Percentiles rank a stretch among this genome's conserved stretches.
Evolutionary conservation across 2,113 vertebrate species (phyloP).

Genomic region (Oryctolagus cuniculus): DNA sequence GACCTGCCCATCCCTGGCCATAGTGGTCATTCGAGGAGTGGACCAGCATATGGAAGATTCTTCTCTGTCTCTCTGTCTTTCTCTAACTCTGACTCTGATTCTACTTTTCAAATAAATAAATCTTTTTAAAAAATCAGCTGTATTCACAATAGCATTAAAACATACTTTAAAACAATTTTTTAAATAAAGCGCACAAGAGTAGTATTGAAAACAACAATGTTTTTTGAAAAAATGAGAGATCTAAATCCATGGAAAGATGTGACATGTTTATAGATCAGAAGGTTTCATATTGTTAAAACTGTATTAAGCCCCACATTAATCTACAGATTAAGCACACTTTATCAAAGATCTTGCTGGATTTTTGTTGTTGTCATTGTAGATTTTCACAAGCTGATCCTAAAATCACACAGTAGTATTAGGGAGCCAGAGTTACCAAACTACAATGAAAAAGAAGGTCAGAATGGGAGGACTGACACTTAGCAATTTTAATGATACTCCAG

Average conservation of each 20-base stretch:
- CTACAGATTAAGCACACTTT: background rate
- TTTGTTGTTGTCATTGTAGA: background rate
- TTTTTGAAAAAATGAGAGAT: background rate
- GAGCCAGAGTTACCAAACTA: background rate
- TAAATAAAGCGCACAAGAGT: background rate
- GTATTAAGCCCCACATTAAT: background rate
- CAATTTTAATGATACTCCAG: background rate
- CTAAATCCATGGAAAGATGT: background rate
- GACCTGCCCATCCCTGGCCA: no score
- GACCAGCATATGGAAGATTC: no score
- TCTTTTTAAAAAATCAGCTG: no score
- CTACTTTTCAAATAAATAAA: no score
- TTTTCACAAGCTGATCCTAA: background rate
- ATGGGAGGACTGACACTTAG: background rate
- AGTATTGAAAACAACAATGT: background rate
- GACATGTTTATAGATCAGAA: background rate
- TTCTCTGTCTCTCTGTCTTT: no score
- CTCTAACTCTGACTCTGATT: no score
- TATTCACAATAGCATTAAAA: no score
- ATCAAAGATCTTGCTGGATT: background rate
- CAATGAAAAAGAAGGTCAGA: background rate
- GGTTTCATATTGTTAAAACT: constrained; percentile 8
- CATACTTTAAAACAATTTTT: no score
- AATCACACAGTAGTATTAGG: background rate
- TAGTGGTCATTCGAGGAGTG: no score